Conservation (phyloP, 2,888 invertebrate genomes). For the Mythimna vitellina region DNA sequence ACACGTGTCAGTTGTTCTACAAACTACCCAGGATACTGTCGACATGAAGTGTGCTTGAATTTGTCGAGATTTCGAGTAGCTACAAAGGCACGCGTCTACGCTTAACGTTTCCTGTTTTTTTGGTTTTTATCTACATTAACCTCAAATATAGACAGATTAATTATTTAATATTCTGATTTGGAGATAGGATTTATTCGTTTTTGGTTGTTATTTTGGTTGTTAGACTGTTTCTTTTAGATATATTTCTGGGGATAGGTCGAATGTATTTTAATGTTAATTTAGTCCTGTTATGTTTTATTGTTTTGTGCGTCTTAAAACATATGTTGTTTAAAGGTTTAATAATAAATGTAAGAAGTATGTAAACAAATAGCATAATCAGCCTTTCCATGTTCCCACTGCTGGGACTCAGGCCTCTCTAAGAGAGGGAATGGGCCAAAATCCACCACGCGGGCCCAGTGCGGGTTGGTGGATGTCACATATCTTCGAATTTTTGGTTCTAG, state of each 20-base stretch:
- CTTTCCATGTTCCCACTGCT: too few relatives aligned
- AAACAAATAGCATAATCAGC: too few relatives aligned
- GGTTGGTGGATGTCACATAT: too few relatives aligned
- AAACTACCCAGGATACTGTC: conserved; percentile 53
- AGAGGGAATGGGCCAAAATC: too few relatives aligned
- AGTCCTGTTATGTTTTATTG: conserved; percentile 3
- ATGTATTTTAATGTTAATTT: not conserved
- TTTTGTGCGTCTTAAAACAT: not conserved
- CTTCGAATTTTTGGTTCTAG: too few relatives aligned
- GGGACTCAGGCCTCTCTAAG: too few relatives aligned
- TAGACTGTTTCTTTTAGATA: not conserved
- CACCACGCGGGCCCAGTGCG: too few relatives aligned
- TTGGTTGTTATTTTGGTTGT: not conserved
- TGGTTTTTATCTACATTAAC: not conserved
- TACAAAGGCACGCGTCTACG: conserved; percentile 74
- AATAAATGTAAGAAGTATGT: too few relatives aligned
- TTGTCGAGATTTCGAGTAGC: conserved; percentile 57
- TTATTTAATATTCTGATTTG: conserved; percentile 7
- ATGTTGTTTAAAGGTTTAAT: not conserved
- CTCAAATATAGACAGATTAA: not conserved
- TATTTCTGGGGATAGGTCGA: not conserved
- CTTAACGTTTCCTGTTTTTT: conserved; percentile 67
- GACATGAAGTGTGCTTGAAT: conserved; percentile 26
- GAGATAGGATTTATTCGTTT: conserved; percentile 1
- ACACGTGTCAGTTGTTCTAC: conserved; percentile 49